Base-by-base conservation (phyloP, 2,888 invertebrate genomes). In the Aproaerema taeniolella region DNA sequence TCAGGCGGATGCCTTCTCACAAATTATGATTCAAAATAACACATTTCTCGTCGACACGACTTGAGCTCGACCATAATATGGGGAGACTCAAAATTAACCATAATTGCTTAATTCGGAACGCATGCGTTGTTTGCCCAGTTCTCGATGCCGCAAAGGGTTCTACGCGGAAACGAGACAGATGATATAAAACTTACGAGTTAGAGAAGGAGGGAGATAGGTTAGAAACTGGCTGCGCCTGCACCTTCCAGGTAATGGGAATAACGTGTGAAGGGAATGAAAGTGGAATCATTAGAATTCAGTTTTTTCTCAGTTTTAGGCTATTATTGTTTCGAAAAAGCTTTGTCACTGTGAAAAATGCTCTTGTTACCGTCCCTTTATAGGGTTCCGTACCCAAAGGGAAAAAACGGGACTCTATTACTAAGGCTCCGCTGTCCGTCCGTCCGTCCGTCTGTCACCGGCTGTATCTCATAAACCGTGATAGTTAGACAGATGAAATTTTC, bases 21-120 rank as follows among this genome's bases (percentile, higher is more conserved):
- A 83, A 86, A 85, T 86, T 86, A 86, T 76, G 75, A 77, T 80
- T 69, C 81, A 69, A 85, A 86, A 86, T 85, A 86, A 86, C 85
- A 86, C 81, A 83, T 78, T 67, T 52, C 58, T 65, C 61, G 62
- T 73, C 72, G 68, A 61, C 72, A 71, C 80, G 74, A 69, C 74
- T 67, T n/a, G 13, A 16, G 8, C 33, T 57, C 61, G 67, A 61
- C 75, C 64, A 73, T 78, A 76, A 73, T 76, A 75, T 64, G 70
- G 74, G 77, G 73, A 75, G 80, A 75, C 71, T 80, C 76, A 68
- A 83, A 85, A 86, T 86, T 86, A 86, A 82, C 82, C 70, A 83
- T 86, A 86, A 86, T 86, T 86, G 82, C 86, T 86, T 86, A 85
- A 86, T 86, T 83, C 80, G 67, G 76, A 83, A 68, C 70, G 68